These are phyloP conservation scores for Urocitellus parryii DNA, from an alignment of 2,113 vertebrate species.

Conservation along the genomic window DNA sequence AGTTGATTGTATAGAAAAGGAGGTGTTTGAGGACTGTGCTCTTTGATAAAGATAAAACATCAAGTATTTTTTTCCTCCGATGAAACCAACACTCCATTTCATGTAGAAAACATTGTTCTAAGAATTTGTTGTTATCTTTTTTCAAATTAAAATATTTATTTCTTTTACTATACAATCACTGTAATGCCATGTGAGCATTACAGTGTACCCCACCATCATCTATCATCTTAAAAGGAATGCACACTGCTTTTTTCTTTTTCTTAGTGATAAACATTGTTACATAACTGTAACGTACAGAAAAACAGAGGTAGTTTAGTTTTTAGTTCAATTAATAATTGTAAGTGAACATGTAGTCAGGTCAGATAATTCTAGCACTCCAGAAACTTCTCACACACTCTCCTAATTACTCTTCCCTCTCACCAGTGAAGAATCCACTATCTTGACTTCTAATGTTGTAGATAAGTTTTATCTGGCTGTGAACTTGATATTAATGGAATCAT, in stretches of 20 bases:
- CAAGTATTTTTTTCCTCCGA: background rate
- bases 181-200: background rate
- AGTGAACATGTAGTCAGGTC: background rate
- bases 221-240: background rate
- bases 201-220: background rate
- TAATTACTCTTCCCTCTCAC: background rate
- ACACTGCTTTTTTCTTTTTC: background rate
- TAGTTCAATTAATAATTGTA: background rate
- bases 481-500: background rate
- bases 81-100: slow-evolving; percentile 16
- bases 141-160: background rate
- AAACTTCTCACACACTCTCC: background rate
- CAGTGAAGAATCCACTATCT: background rate
- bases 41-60: slow-evolving; percentile 23
- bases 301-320: background rate
- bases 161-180: background rate
- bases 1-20: background rate
- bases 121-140: background rate
- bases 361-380: background rate
- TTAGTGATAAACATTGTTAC: background rate
- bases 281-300: background rate
- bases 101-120: slow-evolving; percentile 6
- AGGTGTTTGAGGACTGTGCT: background rate
- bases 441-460: background rate
- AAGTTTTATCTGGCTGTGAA: background rate